Percentiles rank a stretch among this genome's conserved stretches.
These are phyloP conservation scores for Litocranius walleri DNA, from an alignment of 2,113 vertebrate species.

Conservation along the genomic window DNA sequence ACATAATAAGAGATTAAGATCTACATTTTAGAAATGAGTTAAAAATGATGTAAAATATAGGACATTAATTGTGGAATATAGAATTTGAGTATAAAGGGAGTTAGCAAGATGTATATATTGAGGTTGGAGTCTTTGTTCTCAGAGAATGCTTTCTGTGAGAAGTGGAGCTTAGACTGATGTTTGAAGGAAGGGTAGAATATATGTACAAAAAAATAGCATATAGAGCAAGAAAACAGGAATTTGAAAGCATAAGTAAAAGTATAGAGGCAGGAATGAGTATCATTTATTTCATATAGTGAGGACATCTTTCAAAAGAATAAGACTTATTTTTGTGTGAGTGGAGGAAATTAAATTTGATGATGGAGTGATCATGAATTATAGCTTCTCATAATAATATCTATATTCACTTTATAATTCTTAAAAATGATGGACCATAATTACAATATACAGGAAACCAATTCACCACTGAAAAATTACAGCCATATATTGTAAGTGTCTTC, in stretches of 20 bases:
- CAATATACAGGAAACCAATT: background rate
- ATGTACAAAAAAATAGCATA: background rate
- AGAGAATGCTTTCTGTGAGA: background rate
- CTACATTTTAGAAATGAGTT: background rate
- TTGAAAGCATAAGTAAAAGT: background rate
- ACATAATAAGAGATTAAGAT: background rate
- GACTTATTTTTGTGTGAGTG: background rate
- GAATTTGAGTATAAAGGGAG: rapidly evolving
- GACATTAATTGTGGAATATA: background rate
- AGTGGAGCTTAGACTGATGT: background rate
- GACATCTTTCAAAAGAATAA: background rate
- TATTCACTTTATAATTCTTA: background rate
- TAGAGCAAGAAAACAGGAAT: background rate
- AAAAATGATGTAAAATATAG: background rate
- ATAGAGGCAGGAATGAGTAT: background rate
- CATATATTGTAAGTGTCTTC: background rate
- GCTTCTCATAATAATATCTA: background rate
- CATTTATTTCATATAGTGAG: background rate
- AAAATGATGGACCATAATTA: background rate
- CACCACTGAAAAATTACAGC: background rate
- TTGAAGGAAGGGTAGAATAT: background rate
- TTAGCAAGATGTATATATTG: background rate
- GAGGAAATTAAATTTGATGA: background rate
- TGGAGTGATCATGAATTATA: background rate
- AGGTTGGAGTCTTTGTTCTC: background rate